These are phyloP conservation scores for Beaufortia kweichowensis DNA, from an alignment of 2,113 vertebrate genomes.

Conservation along the genomic window DNA sequence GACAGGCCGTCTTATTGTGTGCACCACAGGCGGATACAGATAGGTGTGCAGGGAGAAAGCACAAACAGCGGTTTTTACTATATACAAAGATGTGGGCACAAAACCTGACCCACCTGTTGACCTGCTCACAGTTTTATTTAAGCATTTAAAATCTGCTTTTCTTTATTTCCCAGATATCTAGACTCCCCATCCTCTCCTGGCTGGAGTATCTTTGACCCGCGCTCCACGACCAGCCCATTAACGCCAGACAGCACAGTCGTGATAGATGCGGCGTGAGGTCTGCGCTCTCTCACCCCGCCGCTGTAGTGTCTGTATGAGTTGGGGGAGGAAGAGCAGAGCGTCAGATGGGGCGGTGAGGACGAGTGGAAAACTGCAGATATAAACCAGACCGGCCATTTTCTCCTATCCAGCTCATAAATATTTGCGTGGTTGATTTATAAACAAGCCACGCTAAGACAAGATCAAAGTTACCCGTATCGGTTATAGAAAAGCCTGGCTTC, in stretches of 20 bases:
- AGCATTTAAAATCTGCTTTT: background rate
- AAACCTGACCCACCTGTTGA: slow-evolving; percentile 5
- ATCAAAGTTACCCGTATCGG: slow-evolving; percentile 74
- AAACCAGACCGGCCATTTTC: slow-evolving; percentile 76
- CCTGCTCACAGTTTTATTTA: background rate
- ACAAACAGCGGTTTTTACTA: slow-evolving; percentile 54
- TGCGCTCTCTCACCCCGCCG: slow-evolving; percentile 58
- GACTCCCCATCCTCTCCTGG: background rate
- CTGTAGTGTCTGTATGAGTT: slow-evolving; percentile 67
- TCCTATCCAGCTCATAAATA: slow-evolving; percentile 76
- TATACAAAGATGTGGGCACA: background rate
- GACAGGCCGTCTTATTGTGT: slow-evolving; percentile 61
- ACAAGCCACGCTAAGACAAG: slow-evolving; percentile 68
- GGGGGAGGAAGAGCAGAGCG: slow-evolving; percentile 44
- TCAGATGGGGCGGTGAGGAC: slow-evolving; percentile 40
- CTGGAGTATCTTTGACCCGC: background rate
- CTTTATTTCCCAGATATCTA: slow-evolving; percentile 12
- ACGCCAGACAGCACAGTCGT: slow-evolving; percentile 62
- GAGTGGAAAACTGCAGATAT: slow-evolving; percentile 64
- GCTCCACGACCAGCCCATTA: slow-evolving; percentile 61
- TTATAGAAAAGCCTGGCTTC: slow-evolving; percentile 66
- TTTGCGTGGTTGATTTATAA: slow-evolving; percentile 80
- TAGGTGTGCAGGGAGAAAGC: slow-evolving; percentile 62
- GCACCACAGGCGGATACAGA: slow-evolving; percentile 56
- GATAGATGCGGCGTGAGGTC: slow-evolving; percentile 72